A percentile compares a stretch with the other conserved stretches of the same genome.
Evolutionary conservation across 1,140 invertebrate genomes (phyloP).

Genomic region (Venturia canescens): DNA sequence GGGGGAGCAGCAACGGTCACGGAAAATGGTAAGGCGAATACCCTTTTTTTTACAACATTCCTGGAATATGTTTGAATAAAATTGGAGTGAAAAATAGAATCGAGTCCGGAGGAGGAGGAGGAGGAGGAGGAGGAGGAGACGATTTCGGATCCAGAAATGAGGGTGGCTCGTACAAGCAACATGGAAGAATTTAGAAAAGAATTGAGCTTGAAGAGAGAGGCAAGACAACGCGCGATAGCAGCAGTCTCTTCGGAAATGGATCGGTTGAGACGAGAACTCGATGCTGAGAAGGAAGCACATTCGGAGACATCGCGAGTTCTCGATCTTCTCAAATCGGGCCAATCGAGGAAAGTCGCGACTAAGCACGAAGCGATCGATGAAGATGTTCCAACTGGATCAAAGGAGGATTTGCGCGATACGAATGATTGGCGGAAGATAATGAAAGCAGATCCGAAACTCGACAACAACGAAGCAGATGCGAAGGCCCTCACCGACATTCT

Average conservation of each 20-base stretch:
- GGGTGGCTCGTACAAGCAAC: slow-evolving; percentile 41
- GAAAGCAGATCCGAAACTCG: slow-evolving; percentile 38
- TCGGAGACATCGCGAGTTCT: slow-evolving; percentile 69
- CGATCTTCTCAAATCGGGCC: slow-evolving; percentile 64
- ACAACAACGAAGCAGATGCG: slow-evolving; percentile 58
- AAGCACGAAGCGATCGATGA: slow-evolving; percentile 49
- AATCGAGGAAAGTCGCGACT: slow-evolving; percentile 51
- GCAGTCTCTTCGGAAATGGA: slow-evolving; percentile 75
- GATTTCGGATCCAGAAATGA: slow-evolving; percentile 31
- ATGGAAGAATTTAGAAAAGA: slow-evolving; percentile 74
- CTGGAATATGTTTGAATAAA: background rate
- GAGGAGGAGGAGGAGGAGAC: slow-evolving; percentile 30
- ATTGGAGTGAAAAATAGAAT: slow-evolving; percentile 28
- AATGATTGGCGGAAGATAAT: slow-evolving; percentile 47
- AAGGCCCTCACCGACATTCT: slow-evolving; percentile 64
- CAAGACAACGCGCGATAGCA: slow-evolving; percentile 72
- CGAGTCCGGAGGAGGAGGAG: slow-evolving; percentile 40
- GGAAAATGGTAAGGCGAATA: slow-evolving; percentile 58
- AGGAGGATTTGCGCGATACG: slow-evolving; percentile 38
- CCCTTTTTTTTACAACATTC: no score
- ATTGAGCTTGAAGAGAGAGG: slow-evolving; percentile 70
- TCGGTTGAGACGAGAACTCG: slow-evolving; percentile 69
- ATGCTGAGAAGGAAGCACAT: slow-evolving; percentile 73
- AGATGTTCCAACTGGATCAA: background rate
- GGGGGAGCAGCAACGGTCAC: background rate